Conservation (phyloP, 2,888 invertebrate species). For the Andrena marginata region DNA sequence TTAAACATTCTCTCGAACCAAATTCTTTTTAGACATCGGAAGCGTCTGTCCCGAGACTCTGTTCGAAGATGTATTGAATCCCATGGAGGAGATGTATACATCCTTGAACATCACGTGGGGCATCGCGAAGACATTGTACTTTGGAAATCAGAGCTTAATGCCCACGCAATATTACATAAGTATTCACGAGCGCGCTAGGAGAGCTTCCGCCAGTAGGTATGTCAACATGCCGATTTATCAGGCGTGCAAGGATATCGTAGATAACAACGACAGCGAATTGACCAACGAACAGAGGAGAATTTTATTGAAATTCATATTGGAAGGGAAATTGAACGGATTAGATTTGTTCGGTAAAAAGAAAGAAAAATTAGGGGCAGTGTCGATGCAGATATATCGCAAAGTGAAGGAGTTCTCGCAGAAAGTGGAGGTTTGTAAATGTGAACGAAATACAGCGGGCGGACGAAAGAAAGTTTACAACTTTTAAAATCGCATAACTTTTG, state of each 20-base stretch:
- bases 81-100: slow-evolving; percentile 90
- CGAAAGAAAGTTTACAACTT: no score
- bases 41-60: slow-evolving; percentile 85
- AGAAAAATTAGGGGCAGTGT: not conserved
- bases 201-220: slow-evolving; percentile 91
- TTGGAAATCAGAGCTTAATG: slow-evolving; percentile 92
- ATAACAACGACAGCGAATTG: slow-evolving; percentile 84
- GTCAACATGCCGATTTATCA: slow-evolving; percentile 90
- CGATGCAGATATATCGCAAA: slow-evolving; percentile 82
- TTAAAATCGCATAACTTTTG: no score
- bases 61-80: slow-evolving; percentile 90
- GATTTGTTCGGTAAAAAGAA: slow-evolving; percentile 87
- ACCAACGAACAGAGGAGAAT: slow-evolving; percentile 90
- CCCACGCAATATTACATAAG: slow-evolving; percentile 92
- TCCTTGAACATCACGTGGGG: slow-evolving; percentile 95
- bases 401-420: slow-evolving; percentile 89
- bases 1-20: not conserved
- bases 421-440: slow-evolving; percentile 85
- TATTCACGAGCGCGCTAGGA: slow-evolving; percentile 92
- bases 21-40: slow-evolving; percentile 42
- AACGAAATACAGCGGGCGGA: not conserved
- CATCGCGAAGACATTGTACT: slow-evolving; percentile 93
- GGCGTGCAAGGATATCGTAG: slow-evolving; percentile 88
- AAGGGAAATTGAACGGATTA: slow-evolving; percentile 94
- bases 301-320: slow-evolving; percentile 91